Base-by-base conservation (phyloP, 2,888 invertebrate species). In the Caenorhabditis sinica region DNA sequence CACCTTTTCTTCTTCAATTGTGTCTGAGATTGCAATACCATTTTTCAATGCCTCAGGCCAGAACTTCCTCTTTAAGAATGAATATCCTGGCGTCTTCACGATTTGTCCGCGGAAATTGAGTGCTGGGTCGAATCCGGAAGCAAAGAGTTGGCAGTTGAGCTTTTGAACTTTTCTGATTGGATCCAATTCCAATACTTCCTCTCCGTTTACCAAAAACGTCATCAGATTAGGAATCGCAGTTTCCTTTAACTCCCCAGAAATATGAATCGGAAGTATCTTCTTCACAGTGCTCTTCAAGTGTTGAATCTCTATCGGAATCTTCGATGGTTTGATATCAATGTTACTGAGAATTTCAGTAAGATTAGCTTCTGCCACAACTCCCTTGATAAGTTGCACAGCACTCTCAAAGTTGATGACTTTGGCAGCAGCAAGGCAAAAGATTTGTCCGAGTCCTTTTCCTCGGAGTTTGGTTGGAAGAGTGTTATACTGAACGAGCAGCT, bases 21-120 rank as follows among this genome's bases (percentile, higher is more conserved):
- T 11, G 5, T 11, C 51, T 0, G 68, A 15, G 6, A 17, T 20
- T 49, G 65, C 17, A 6, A 53, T n/a, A 28, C 20, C 53, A 30
- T 25, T 23, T 40, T 28, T 63, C 15, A 75, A 51, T 28, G 63
- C 45, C 17, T 85, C 80, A n/a, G 89, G 87, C 89, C 89, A 89
- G 80, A 89, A 89, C 9, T 49, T 60, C 63, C 83, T 77, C 43
- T 84, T 87, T 28, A 83, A 74, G 69, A 89, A 89, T 4, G 87
- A 85, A 66, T 89, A 89, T 43, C 77, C 75, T 0, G 89, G 88
- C 6, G 86, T 83, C 28, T 83, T 84, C 5, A 87, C 85, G 45
- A 88, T 84, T 23, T 68, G 56, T 45, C 88, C 88, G 15, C 53
- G 56, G 17, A 72, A 74, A 2, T 76, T 77, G 9, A 85, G 30